These are phyloP conservation scores for Silurus meridionalis DNA, from an alignment of 2,113 vertebrate species.

Conservation along the genomic window DNA sequence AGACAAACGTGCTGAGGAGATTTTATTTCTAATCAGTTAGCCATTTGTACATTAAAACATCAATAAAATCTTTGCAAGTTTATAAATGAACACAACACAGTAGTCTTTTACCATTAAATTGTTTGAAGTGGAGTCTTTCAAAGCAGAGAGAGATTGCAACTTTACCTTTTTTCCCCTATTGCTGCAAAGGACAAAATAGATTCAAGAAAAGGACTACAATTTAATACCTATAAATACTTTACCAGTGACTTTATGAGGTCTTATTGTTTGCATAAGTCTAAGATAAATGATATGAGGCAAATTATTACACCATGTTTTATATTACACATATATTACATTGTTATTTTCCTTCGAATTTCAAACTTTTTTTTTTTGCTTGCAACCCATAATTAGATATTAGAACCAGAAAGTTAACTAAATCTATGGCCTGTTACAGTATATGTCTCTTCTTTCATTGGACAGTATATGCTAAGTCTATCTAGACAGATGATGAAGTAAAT, in stretches of 20 bases:
- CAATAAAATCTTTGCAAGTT: too few species aligned
- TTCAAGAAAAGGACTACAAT: neutral
- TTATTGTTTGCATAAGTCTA: neutral
- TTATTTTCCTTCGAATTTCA: neutral
- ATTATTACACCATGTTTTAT: neutral
- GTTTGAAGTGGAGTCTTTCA: neutral
- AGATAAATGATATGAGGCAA: neutral
- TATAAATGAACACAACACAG: too few species aligned
- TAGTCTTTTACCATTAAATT: neutral
- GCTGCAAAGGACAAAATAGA: neutral
- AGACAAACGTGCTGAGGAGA: neutral
- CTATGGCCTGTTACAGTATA: neutral
- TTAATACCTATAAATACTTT: neutral
- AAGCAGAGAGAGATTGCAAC: neutral
- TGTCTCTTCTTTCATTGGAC: neutral
- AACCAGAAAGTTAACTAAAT: neutral
- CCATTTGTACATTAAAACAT: neutral
- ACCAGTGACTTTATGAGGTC: neutral
- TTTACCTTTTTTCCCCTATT: neutral
- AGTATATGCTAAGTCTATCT: neutral
- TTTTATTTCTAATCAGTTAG: neutral
- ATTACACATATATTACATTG: too few species aligned
- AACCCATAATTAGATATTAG: neutral
- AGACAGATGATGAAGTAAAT: neutral
- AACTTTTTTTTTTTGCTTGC: neutral